phyloP scores from a whole-genome alignment of 2,888 invertebrate species.

The Drosophila siamana region DNA sequence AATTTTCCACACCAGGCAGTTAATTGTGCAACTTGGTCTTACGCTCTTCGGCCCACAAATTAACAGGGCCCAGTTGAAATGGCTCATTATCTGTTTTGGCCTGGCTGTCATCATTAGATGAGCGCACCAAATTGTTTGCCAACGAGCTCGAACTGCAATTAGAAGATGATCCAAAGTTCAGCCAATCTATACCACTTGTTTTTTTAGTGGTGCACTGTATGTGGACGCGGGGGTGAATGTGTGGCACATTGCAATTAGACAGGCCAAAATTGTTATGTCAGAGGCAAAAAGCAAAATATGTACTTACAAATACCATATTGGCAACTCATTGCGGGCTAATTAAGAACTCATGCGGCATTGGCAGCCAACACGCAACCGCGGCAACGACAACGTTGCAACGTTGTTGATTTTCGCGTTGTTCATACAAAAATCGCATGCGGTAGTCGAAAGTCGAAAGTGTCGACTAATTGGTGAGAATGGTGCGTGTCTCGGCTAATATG shows the following conservation, averaged over 20 bases:
- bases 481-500: constrained; percentile 35
- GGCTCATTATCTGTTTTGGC: constrained; percentile 66
- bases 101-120: constrained; percentile 50
- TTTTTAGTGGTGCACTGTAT: not conserved
- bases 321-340: constrained; percentile 75
- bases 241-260: constrained; percentile 58
- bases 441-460: constrained; percentile 54
- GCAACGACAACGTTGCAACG: constrained; percentile 36
- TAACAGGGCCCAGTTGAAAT: constrained; percentile 58
- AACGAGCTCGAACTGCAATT: constrained; percentile 67
- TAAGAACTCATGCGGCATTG: constrained; percentile 66
- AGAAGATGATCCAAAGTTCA: constrained; percentile 42
- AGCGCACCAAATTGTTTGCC: constrained; percentile 58
- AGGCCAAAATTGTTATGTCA: constrained; percentile 62
- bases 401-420: constrained; percentile 58
- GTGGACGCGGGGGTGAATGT: not conserved
- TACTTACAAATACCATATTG: constrained; percentile 53
- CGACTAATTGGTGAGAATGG: constrained; percentile 52
- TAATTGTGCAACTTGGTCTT: constrained; percentile 64
- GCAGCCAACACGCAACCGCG: constrained; percentile 33
- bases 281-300: constrained; percentile 49
- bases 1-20: constrained; percentile 64
- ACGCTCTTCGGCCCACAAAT: constrained; percentile 51
- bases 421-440: constrained; percentile 54
- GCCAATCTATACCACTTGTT: constrained; percentile 10